Conservation (phyloP, 2,888 invertebrate species). For the Brassicogethes aeneus region DNA sequence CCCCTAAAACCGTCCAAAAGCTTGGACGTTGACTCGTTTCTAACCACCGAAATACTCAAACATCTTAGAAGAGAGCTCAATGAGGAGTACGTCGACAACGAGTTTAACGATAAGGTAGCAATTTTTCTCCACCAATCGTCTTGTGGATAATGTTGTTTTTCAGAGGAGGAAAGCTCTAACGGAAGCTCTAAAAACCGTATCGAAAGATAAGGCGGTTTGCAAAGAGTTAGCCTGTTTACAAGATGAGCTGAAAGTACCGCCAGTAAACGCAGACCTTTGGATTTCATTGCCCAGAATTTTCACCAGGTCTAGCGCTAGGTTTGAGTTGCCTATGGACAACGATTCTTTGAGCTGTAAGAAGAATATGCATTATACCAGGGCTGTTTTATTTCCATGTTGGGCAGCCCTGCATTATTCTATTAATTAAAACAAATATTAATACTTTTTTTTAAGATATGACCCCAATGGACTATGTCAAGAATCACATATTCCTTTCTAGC, state of each 20-base stretch:
- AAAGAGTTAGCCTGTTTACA: conserved; percentile 45
- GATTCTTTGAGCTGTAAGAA: conserved; percentile 44
- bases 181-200: conserved; percentile 50
- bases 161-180: conserved; percentile 59
- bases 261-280: conserved; percentile 50
- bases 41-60: conserved; percentile 55
- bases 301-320: conserved; percentile 62
- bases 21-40: conserved; percentile 38
- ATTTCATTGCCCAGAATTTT: conserved; percentile 66
- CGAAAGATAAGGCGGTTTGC: conserved; percentile 37
- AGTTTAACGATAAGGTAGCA: conserved; percentile 56
- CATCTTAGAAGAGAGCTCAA: conserved; percentile 58
- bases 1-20: conserved; percentile 11
- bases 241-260: conserved; percentile 43
- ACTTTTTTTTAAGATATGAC: conserved; percentile 47
- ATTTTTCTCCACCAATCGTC: background rate
- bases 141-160: conserved; percentile 11
- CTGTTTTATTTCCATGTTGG: too few relatives aligned
- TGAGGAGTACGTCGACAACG: conserved; percentile 57
- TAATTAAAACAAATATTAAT: conserved; percentile 7
- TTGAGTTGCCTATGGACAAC: conserved; percentile 65
- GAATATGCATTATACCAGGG: too few relatives aligned
- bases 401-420: background rate
- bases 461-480: conserved; percentile 61
- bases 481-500: conserved; percentile 56